Evolutionary conservation across 2,888 invertebrate genomes (phyloP).

Genomic region (Melinaea marsaeus): DNA sequence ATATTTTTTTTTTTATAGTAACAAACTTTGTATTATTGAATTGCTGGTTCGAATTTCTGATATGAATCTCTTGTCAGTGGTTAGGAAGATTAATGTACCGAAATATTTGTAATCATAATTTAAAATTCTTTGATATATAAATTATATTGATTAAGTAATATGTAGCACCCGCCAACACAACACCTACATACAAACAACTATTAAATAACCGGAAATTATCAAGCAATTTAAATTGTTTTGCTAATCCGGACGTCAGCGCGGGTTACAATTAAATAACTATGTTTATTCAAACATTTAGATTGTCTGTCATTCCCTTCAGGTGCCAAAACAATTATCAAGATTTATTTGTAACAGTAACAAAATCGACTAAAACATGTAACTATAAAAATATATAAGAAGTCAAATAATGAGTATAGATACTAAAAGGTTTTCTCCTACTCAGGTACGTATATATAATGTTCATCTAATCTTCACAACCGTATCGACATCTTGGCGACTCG

Average conservation of each 20-base stretch:
- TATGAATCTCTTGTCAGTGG: conserved; percentile 11
- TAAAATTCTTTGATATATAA: conserved; percentile 28
- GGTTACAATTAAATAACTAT: conserved; percentile 18
- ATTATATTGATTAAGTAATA: conserved; percentile 30
- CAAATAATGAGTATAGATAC: too few relatives aligned
- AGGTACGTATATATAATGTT: neutral
- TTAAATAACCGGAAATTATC: conserved; percentile 26
- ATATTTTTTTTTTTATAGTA: too few relatives aligned
- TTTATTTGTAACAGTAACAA: too few relatives aligned
- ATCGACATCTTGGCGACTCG: conserved; percentile 26
- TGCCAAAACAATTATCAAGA: conserved; percentile 23
- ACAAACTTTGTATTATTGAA: neutral
- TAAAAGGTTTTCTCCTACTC: too few relatives aligned
- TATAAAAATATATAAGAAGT: too few relatives aligned
- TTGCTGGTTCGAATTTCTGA: neutral
- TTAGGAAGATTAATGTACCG: conserved; percentile 30
- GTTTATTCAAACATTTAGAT: conserved; percentile 19
- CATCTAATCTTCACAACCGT: conserved; percentile 20
- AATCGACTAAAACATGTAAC: too few relatives aligned
- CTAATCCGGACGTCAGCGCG: conserved; percentile 17
- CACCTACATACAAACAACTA: conserved; percentile 26
- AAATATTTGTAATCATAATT: conserved; percentile 33
- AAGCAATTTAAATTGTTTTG: conserved; percentile 22
- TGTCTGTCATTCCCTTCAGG: conserved; percentile 17
- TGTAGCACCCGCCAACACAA: conserved; percentile 35